Conservation (phyloP, 1,140 invertebrate genomes). For the Drosophila insularis region DNA sequence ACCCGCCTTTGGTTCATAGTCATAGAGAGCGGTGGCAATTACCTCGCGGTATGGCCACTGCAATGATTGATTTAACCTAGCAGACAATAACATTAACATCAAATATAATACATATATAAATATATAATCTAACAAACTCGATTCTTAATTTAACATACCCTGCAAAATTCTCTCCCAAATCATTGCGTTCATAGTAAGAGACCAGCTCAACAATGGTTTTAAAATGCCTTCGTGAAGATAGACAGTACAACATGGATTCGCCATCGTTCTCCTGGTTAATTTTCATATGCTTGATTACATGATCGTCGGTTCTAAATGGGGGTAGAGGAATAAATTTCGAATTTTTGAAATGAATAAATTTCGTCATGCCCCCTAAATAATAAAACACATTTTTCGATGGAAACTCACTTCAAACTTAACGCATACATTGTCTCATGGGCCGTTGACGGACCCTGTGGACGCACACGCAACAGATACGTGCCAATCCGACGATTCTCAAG, state of each 20-base stretch:
- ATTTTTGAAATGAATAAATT: too few species aligned
- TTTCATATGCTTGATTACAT: slow-evolving; percentile 92
- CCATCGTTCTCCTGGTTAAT: slow-evolving; percentile 87
- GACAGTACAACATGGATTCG: slow-evolving; percentile 87
- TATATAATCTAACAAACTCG: neutral
- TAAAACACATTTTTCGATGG: neutral
- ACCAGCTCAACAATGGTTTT: slow-evolving; percentile 94
- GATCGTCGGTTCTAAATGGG: slow-evolving; percentile 70
- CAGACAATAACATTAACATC: neutral
- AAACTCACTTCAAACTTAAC: slow-evolving; percentile 94
- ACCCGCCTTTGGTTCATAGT: slow-evolving; percentile 88
- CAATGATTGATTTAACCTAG: slow-evolving; percentile 88
- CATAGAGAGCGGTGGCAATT: slow-evolving; percentile 89
- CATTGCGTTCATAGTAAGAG: slow-evolving; percentile 94
- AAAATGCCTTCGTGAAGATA: slow-evolving; percentile 95
- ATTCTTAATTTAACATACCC: slow-evolving; percentile 83
- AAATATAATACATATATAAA: neutral
- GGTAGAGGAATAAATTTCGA: too few species aligned
- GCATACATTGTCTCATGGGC: slow-evolving; percentile 90
- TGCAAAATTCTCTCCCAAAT: slow-evolving; percentile 95
- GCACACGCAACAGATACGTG: slow-evolving; percentile 93
- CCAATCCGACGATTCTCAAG: slow-evolving; percentile 92
- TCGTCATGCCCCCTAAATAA: too few species aligned
- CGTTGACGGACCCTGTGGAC: slow-evolving; percentile 85
- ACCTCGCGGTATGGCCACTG: slow-evolving; percentile 90